Base-by-base conservation (phyloP, 1,140 invertebrate species). In the Drosophila pachea region DNA sequence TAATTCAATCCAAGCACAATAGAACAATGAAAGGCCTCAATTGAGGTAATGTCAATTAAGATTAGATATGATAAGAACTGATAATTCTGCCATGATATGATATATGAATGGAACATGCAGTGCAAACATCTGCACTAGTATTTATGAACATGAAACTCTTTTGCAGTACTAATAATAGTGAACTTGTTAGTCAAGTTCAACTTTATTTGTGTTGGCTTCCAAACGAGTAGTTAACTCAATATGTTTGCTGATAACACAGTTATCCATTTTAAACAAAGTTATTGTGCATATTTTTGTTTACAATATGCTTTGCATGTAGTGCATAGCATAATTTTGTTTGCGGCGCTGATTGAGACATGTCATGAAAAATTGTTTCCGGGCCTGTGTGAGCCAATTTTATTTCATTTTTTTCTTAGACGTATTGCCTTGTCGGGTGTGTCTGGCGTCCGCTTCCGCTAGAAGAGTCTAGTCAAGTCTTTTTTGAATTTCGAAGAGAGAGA, bases 351-450 rank as follows among this genome's bases (percentile, higher is more conserved):
- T 73, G 59, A 14, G 29, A 49, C 58, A 76, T 69, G 69, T 73
- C 47, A 47, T 50, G 38, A 38, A 36, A 54, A 22, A 79, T 31
- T 66, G 50, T 71, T 82, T 81, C 78, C 73, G 77, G 61, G 49
- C 64, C 73, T 83, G 61, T 75, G 59, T 73, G 33, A 60, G 45
- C 59, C 67, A 78, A 65, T 78, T 58, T 52, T 40, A 71, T 42
- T 29, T 68, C 49, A 49, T 14, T 53, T 11, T 53, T 36, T 67
- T 55, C 40, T 74, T 82, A 59, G 70, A 65, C 38, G 61, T 76
- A 52, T 68, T 67, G 55, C 69, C 69, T 72, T 72, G 68, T 68
- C 36, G 63, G 16, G 32, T 40, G 53, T 48, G 53, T n/a, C 43
- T 53, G 36, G 54, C 48, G 68, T 56, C 38, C 63, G 55, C 55